Evolutionary conservation across 2,797 vertebrate species (phyloP), one percentile per base, ranked within the genome.

Genomic region (Apodemus agrarius): DNA sequence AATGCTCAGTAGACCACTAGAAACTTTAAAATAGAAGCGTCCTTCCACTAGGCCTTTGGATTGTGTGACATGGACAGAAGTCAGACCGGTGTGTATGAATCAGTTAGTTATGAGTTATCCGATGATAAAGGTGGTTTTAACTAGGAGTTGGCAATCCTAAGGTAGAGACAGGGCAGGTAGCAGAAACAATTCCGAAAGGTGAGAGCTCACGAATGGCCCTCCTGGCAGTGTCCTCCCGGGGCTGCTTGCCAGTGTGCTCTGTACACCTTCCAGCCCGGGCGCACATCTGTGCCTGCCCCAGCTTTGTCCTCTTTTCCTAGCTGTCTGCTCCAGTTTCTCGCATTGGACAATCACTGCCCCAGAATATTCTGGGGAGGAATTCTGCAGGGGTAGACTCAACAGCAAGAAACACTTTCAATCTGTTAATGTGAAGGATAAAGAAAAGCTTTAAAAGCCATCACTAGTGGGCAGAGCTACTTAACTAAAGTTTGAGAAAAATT

Each of bases 21-120:
- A 97, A 63, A 93, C 10, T 89, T 80, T 80, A 57, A 80, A 95
- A 84, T 93, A 34, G 31, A n/a, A 67, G 37, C 19, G 81, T 17
- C 26, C 34, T 65, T 93, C 37, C 63, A 57, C 37, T 31, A 88
- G 82, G 90, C 24, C 72, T 49, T 72, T 87, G 22, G 89, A 52
- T 13, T 22, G 49, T 49, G 3, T 12, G 2, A 24, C 90, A 29
- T 4, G 10, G 72, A 19, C 10, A 40, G 40, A 93, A 94, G 80
- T 52, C 40, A 81, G 69, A 72, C 2, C 3, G 79, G 16, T 2
- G 24, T 3, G 40, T 49, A 82, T 78, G 40, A 69, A 93, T 63
- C 49, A 26, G 65, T 61, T 61, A 57, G 43, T 61, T 54, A 57
- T 0, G 0, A 80, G 19, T 67, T 19, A 92, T 43, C 59, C 63